These are phyloP conservation scores for Megalonaias nervosa DNA, from an alignment of 1,140 invertebrate species.

Conservation along the genomic window DNA sequence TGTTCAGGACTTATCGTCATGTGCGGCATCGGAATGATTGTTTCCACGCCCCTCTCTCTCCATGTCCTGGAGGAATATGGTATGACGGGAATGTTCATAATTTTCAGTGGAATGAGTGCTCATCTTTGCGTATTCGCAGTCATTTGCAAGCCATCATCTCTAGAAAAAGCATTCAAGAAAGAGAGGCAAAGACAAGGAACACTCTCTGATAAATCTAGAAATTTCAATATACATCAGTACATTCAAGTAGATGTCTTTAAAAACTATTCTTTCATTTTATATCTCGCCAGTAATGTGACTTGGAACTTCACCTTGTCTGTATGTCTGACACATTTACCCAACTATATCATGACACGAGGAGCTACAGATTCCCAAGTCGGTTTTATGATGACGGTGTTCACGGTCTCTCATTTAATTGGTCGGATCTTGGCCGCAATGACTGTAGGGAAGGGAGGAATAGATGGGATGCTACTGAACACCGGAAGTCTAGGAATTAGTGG, in stretches of 20 bases:
- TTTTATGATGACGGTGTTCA: slow-evolving; percentile 23
- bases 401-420: slow-evolving; percentile 18
- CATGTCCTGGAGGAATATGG: slow-evolving; percentile 19
- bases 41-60: slow-evolving; percentile 20
- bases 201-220: too few relatives aligned
- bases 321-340: slow-evolving; percentile 31
- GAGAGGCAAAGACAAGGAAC: background rate
- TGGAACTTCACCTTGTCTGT: slow-evolving; percentile 26
- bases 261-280: slow-evolving; percentile 23
- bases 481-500: slow-evolving; percentile 6
- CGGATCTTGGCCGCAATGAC: slow-evolving; percentile 12
- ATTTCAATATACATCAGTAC: too few relatives aligned
- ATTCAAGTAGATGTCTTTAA: too few relatives aligned
- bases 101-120: slow-evolving; percentile 9
- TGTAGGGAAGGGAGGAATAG: background rate
- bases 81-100: slow-evolving; percentile 22
- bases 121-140: slow-evolving; percentile 14
- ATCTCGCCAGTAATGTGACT: slow-evolving; percentile 19
- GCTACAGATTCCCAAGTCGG: slow-evolving; percentile 3
- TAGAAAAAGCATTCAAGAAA: slow-evolving; percentile 12
- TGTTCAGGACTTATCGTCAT: slow-evolving; percentile 14
- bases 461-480: slow-evolving; percentile 8
- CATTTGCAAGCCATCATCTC: slow-evolving; percentile 21
- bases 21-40: slow-evolving; percentile 24
- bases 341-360: slow-evolving; percentile 17